Base-by-base conservation (phyloP, 2,797 vertebrate genomes). In the Xenentodon cancila region DNA sequence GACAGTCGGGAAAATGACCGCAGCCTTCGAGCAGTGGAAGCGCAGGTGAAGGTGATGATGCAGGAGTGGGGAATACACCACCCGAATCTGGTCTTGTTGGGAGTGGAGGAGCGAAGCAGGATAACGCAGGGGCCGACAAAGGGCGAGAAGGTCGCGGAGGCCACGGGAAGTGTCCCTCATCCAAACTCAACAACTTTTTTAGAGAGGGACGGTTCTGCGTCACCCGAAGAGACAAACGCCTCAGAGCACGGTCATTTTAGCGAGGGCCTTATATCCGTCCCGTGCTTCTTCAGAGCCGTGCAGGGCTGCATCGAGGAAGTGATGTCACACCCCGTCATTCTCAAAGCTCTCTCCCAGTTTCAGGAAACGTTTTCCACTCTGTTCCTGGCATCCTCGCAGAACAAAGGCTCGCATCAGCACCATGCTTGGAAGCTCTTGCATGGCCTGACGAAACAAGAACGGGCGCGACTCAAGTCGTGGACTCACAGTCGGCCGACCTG, bases 241-340 rank as follows among this genome's bases (percentile, higher is more conserved):
- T 44, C 30, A 0, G 73, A 79, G 32, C 59, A 45, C 0, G 17
- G 53, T 17, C 63, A 46, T 5, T 52, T 56, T 0, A 62, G n/a
- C 5, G 77, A 80, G 9, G 77, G 60, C 0, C 75, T 68, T 1
- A 84, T 80, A 0, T 81, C 83, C 0, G 68, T 94, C 1, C 91
- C 92, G 0, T 94, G 93, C 43, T 88, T 92, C 2, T 91, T 92
- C 51, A 86, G 87, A 3, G 89, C 84, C 0, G 77, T 92, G 37
- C 86, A 84, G 53, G 79, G 71, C 9, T 93, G 92, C 53, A 68
- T 94, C 11, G 90, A 92, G 59, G 88, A 91, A 11, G 74, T 92
- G 9, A 91, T 93, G 76, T 67, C 68, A 9, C 85, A 92, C 15
- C 76, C 85, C 0, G 71, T 74, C 11, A 47, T 90, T 51, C 87